Evolutionary conservation across 2,888 invertebrate species (phyloP).

Genomic region (Ernsta delagoae): DNA sequence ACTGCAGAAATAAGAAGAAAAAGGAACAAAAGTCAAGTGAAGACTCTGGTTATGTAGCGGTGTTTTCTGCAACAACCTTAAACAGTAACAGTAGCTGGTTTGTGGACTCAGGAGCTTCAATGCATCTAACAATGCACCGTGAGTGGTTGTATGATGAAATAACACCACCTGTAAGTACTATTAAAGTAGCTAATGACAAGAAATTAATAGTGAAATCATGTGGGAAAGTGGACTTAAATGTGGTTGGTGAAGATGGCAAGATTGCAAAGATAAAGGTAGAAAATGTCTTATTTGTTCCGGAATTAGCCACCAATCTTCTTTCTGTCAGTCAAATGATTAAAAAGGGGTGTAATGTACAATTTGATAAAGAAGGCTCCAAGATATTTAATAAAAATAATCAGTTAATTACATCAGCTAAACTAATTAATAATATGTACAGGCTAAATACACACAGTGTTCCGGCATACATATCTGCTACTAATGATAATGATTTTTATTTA

Average conservation of each 20-base stretch:
- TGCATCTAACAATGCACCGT: slow-evolving; percentile 1
- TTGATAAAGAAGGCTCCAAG: not conserved
- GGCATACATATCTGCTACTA: not conserved
- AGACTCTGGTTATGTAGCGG: not conserved
- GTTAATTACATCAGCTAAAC: not conserved
- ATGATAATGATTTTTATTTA: not conserved
- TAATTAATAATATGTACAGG: slow-evolving; percentile 6
- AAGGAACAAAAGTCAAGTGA: not conserved
- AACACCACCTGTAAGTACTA: not conserved
- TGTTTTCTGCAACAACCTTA: not conserved
- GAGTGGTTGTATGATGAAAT: slow-evolving; percentile 2
- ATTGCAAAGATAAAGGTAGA: not conserved
- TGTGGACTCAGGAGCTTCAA: not conserved
- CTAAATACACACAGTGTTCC: not conserved
- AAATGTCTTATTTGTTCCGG: not conserved
- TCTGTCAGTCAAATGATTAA: not conserved
- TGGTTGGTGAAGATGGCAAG: not conserved
- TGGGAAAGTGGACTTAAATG: not conserved
- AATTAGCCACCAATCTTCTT: not conserved
- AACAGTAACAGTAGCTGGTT: not conserved
- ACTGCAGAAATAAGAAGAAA: not conserved
- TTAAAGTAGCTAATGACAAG: not conserved
- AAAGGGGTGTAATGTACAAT: not conserved
- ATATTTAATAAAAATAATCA: not conserved
- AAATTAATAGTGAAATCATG: not conserved